phyloP scores from a whole-genome alignment of 2,113 vertebrate genomes.

The Pterocles burchelli region DNA sequence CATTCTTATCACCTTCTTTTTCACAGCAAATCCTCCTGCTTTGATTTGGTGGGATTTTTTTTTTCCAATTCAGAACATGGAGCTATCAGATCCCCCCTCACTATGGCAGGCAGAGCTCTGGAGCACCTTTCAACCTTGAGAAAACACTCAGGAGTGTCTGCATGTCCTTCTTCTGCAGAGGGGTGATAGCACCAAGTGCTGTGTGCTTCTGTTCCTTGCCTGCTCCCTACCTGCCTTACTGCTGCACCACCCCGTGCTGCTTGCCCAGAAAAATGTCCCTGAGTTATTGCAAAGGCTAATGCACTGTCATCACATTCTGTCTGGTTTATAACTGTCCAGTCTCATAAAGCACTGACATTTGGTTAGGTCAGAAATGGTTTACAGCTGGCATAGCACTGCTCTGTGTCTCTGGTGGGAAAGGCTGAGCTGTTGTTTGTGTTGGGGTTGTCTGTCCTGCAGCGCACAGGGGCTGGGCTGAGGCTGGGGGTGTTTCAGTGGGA shows the following conservation, averaged over 20 bases:
- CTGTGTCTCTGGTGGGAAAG: not conserved
- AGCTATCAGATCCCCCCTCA: not conserved
- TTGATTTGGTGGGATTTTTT: not conserved
- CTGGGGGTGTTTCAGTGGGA: not conserved
- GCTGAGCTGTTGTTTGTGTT: conserved; percentile 21
- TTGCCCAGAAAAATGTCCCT: not conserved
- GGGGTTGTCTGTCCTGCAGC: not conserved
- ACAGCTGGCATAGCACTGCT: not conserved
- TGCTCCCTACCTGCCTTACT: not conserved
- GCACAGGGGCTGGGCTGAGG: not conserved
- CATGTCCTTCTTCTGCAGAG: not conserved
- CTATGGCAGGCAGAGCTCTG: not conserved
- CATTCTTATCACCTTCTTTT: not conserved
- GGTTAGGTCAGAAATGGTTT: not conserved
- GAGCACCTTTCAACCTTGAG: not conserved
- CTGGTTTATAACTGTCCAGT: not conserved
- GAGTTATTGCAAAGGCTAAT: not conserved
- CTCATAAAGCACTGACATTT: conserved; percentile 3
- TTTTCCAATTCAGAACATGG: not conserved
- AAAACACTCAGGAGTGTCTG: not conserved
- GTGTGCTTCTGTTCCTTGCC: not conserved
- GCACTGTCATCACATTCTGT: not conserved
- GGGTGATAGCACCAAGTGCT: accelerated
- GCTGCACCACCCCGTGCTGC: not conserved
- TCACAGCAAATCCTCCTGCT: not conserved